Percentiles rank a stretch among this genome's conserved stretches.
Evolutionary conservation across 1,140 invertebrate species (phyloP).

Genomic region (Cotesia vestalis): DNA sequence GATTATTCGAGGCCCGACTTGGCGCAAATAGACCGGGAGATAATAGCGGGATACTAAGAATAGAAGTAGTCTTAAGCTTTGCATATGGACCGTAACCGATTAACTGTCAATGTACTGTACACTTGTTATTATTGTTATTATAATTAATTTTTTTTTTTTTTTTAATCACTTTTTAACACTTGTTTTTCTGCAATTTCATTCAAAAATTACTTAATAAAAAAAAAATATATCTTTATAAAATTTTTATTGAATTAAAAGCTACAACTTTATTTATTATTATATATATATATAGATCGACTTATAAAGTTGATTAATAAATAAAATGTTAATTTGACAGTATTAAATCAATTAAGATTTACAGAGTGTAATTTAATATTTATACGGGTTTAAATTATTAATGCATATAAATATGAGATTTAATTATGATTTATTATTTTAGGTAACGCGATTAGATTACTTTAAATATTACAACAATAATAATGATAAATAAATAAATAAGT

Average conservation of each 20-base stretch:
- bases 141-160: background rate
- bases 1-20: conserved; percentile 39
- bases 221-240: no score
- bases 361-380: background rate
- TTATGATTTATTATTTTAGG: background rate
- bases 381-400: background rate
- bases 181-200: no score
- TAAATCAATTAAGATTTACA: background rate
- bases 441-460: background rate
- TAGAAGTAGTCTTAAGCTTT: conserved; percentile 42
- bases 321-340: conserved; percentile 23
- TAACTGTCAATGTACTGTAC: no score
- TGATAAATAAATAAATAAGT: background rate
- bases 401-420: background rate
- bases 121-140: no score
- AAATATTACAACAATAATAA: background rate
- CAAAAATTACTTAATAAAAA: no score
- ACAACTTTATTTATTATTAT: background rate
- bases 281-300: background rate
- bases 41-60: conserved; percentile 53
- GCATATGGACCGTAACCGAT: conserved; percentile 51
- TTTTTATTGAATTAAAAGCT: background rate
- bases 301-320: conserved; percentile 10
- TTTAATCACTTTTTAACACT: no score
- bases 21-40: conserved; percentile 50